Evolutionary conservation across 2,797 vertebrate species (phyloP).

Genomic region (Poeciliopsis gracilis): DNA sequence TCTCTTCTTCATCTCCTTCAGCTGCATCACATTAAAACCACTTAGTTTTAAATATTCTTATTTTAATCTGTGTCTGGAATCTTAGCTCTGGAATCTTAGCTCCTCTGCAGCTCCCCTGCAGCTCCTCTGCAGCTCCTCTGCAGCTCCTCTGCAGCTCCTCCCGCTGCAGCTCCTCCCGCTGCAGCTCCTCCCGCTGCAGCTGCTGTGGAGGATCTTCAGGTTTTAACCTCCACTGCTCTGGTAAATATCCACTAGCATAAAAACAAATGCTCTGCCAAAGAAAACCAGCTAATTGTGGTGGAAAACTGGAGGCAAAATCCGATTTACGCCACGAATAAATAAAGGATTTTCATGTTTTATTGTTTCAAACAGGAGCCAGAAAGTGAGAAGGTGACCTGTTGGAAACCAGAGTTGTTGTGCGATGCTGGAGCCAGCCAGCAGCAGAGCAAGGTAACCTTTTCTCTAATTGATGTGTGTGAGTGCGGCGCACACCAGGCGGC

Average conservation of each 20-base stretch:
- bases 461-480: constrained; percentile 81
- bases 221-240: constrained; percentile 69
- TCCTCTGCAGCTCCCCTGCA: no score
- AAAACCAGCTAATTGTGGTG: constrained; percentile 59
- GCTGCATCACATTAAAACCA: not conserved
- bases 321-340: constrained; percentile 41
- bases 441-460: constrained; percentile 82
- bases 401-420: constrained; percentile 16
- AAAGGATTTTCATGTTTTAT: constrained; percentile 13
- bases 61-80: not conserved
- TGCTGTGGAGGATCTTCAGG: constrained; percentile 56
- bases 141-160: no score
- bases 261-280: constrained; percentile 61
- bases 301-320: constrained; percentile 30
- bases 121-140: no score
- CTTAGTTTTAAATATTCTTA: not conserved
- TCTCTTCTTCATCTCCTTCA: constrained; percentile 7
- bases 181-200: no score
- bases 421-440: constrained; percentile 55
- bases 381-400: constrained; percentile 65
- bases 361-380: constrained; percentile 22
- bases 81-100: no score
- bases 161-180: no score
- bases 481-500: constrained; percentile 60
- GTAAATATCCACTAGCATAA: constrained; percentile 77